phyloP scores from a whole-genome alignment of 2,113 vertebrate species.

The Corythoichthys intestinalis region DNA sequence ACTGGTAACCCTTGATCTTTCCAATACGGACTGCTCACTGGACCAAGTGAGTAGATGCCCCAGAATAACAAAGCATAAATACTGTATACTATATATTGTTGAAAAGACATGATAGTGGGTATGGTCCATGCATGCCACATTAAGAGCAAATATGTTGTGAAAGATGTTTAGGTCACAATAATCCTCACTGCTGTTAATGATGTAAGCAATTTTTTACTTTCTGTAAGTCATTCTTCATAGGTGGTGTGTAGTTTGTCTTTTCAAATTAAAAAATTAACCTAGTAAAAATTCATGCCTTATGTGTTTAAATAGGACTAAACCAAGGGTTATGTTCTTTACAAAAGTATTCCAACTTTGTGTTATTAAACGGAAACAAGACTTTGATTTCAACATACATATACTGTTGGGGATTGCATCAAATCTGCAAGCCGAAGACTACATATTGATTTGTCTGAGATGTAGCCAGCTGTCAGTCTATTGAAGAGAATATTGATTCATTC shows the following conservation, averaged over 20 bases:
- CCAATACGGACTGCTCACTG: constrained; percentile 67
- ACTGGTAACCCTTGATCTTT: constrained; percentile 62
- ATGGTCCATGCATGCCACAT: not conserved
- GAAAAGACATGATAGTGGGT: not conserved
- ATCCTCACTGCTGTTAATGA: not conserved
- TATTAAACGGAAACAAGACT: not conserved
- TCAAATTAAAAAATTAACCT: not conserved
- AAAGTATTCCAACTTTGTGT: constrained; percentile 13
- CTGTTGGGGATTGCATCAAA: constrained; percentile 43
- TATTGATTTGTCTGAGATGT: constrained; percentile 61
- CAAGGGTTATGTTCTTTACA: not conserved
- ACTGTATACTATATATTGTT: not conserved
- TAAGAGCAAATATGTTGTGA: not conserved
- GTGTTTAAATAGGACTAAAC: not conserved
- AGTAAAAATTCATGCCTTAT: not conserved
- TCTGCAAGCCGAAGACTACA: constrained; percentile 32
- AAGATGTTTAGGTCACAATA: not conserved
- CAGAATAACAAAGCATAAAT: not conserved
- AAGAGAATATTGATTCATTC: constrained; percentile 44
- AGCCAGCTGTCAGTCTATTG: constrained; percentile 56
- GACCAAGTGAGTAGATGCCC: constrained; percentile 53
- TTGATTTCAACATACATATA: constrained; percentile 30
- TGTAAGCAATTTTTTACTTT: not conserved
- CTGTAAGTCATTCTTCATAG: not conserved
- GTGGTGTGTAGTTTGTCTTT: not conserved